A percentile compares a stretch with the other conserved stretches of the same genome.
Evolutionary conservation across 2,113 vertebrate species (phyloP).

Genomic region (Megaptera novaeangliae): DNA sequence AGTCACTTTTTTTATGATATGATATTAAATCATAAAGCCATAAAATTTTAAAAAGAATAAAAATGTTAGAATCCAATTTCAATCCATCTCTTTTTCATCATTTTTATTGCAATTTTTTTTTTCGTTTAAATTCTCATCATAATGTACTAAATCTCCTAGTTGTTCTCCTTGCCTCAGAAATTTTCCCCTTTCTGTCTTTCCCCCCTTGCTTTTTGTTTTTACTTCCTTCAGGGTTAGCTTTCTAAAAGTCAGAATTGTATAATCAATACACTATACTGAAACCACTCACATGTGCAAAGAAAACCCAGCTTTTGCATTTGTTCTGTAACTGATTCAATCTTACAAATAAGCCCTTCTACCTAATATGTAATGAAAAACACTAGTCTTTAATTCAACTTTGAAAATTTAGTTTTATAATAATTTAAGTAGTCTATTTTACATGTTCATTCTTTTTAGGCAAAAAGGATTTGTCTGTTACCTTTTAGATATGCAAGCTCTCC

Average conservation of each 20-base stretch:
- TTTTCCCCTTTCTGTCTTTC: background rate
- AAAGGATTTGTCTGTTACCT: background rate
- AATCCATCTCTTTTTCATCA: background rate
- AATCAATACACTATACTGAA: background rate
- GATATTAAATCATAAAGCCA: background rate
- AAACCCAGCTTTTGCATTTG: background rate
- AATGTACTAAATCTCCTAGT: background rate
- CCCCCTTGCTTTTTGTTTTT: background rate
- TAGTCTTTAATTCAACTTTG: background rate
- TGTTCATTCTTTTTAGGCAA: background rate
- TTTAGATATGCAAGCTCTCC: background rate
- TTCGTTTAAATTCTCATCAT: background rate
- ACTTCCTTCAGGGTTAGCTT: background rate
- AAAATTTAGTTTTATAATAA: background rate
- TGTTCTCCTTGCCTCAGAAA: background rate
- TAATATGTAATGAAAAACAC: background rate
- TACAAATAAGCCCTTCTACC: background rate
- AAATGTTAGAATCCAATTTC: background rate
- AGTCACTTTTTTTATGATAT: background rate
- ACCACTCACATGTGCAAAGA: background rate
- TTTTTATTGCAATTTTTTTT: background rate
- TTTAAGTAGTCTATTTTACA: background rate
- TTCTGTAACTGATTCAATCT: background rate
- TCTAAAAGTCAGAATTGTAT: background rate
- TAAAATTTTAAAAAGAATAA: background rate